Evolutionary conservation across 2,888 invertebrate species (phyloP).

Genomic region (Ochropacha duplaris): DNA sequence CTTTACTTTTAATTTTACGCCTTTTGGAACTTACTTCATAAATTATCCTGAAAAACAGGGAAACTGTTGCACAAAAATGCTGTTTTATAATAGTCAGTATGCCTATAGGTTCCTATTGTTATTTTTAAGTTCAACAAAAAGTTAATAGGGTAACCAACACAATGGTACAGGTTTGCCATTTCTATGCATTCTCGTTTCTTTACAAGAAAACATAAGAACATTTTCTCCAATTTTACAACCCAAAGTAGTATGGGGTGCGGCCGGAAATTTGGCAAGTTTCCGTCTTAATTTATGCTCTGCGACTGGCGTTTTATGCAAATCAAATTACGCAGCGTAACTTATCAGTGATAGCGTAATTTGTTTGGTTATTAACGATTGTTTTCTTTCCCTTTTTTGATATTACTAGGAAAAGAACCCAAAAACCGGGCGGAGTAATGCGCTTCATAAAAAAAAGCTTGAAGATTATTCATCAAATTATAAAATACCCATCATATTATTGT

Average conservation of each 20-base stretch:
- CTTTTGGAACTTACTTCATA: background rate
- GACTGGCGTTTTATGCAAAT: constrained; percentile 2
- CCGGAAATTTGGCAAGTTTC: constrained; percentile 4
- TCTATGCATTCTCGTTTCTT: background rate
- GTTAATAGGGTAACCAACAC: too few relatives aligned
- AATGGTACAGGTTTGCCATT: background rate
- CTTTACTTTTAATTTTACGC: background rate
- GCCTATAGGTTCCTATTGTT: too few relatives aligned
- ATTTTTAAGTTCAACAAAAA: too few relatives aligned
- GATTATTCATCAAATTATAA: too few relatives aligned
- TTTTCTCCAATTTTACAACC: background rate
- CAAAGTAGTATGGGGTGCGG: background rate
- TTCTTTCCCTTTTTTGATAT: background rate
- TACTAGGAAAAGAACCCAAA: background rate
- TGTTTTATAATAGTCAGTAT: too few relatives aligned
- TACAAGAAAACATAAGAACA: background rate
- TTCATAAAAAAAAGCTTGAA: too few relatives aligned
- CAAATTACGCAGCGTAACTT: background rate
- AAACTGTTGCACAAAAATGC: background rate
- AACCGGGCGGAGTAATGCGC: too few relatives aligned
- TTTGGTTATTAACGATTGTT: background rate
- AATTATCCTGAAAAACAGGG: background rate
- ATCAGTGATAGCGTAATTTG: background rate
- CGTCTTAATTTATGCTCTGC: constrained; percentile 1
- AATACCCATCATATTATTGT: too few relatives aligned